Conservation (phyloP, 2,113 vertebrate genomes). For the Argyrosomus japonicus region DNA sequence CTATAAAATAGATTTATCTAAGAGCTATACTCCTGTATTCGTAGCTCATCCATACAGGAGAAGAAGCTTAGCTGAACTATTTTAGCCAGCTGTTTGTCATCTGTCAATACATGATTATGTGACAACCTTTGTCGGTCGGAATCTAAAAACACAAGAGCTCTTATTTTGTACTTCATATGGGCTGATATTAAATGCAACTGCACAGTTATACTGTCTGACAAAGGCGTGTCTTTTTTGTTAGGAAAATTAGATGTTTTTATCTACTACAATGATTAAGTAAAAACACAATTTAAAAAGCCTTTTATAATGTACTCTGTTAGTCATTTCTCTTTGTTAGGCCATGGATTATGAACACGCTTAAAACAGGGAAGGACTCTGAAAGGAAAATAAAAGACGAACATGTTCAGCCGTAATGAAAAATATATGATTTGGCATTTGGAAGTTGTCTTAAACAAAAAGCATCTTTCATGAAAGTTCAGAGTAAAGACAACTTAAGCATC, state of each 20-base stretch:
- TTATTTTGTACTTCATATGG: background rate
- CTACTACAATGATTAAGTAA: constrained; percentile 27
- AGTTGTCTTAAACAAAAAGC: constrained; percentile 2
- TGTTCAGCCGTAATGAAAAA: constrained; percentile 25
- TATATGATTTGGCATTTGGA: constrained; percentile 23
- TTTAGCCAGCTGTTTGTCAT: constrained; percentile 22
- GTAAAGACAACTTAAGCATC: constrained; percentile 34
- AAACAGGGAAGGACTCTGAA: background rate
- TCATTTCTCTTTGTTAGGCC: constrained; percentile 37
- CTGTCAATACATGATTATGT: constrained; percentile 6
- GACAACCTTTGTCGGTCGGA: constrained; percentile 16
- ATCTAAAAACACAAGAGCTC: constrained; percentile 13
- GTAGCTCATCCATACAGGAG: background rate
- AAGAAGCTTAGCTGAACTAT: constrained; percentile 7
- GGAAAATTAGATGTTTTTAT: background rate
- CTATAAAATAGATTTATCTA: background rate
- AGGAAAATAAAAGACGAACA: background rate
- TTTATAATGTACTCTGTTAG: constrained; percentile 35
- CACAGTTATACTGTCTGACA: background rate
- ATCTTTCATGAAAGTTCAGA: constrained; percentile 10
- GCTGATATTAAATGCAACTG: constrained; percentile 8
- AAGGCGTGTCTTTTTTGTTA: background rate
- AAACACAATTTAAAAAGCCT: constrained; percentile 14
- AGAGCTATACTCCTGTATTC: constrained; percentile 5
- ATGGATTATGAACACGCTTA: constrained; percentile 4